These are phyloP conservation scores for Falcunculus frontatus DNA, from an alignment of 2,113 vertebrate genomes.

Conservation along the genomic window DNA sequence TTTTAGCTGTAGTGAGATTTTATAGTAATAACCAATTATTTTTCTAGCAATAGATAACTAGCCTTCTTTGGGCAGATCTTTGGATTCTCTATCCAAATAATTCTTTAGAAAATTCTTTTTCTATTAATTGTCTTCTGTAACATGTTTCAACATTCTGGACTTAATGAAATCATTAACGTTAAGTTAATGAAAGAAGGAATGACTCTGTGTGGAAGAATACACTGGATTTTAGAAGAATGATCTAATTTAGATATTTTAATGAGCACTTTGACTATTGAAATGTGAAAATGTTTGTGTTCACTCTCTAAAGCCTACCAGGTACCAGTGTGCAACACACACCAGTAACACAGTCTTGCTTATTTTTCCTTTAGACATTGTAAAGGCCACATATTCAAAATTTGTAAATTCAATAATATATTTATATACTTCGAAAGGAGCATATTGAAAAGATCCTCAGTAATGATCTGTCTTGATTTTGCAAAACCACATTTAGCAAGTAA, in stretches of 20 bases:
- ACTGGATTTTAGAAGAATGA: neutral
- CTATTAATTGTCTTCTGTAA: neutral
- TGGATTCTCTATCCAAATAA: neutral
- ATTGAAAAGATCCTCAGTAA: neutral
- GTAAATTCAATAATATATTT: neutral
- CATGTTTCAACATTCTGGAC: neutral
- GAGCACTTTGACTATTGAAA: neutral
- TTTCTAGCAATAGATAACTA: neutral
- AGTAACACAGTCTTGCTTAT: neutral
- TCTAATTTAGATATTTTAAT: constrained; percentile 21
- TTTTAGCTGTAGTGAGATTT: neutral
- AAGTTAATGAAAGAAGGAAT: neutral
- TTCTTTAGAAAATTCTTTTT: neutral
- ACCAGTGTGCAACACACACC: neutral
- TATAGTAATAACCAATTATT: neutral
- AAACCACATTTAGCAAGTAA: neutral
- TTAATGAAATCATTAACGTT: neutral
- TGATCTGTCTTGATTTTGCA: neutral
- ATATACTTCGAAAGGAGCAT: neutral
- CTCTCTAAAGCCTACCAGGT: neutral
- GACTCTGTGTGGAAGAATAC: neutral
- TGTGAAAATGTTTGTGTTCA: neutral
- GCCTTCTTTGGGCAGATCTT: neutral
- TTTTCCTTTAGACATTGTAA: neutral
- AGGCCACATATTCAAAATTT: neutral